These are phyloP conservation scores for Micrasema longulum DNA, from an alignment of 1,140 invertebrate species.

Conservation along the genomic window DNA sequence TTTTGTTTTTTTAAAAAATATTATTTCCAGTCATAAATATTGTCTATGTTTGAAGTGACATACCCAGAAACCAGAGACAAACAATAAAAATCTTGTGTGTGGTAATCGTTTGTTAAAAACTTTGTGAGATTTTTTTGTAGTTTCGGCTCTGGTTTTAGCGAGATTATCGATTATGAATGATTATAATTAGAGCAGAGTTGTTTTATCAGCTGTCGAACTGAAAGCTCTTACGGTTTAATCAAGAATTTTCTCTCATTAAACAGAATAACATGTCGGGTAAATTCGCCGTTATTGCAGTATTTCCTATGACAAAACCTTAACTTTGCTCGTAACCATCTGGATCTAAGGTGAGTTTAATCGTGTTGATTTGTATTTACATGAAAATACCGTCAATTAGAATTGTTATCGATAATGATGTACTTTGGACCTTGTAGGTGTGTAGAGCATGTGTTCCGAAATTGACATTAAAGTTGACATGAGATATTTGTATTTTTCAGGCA, in stretches of 20 bases:
- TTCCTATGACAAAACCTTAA: slow-evolving; percentile 11
- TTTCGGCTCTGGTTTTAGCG: not conserved
- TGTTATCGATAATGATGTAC: slow-evolving; percentile 11
- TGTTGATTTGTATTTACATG: not conserved
- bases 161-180: slow-evolving; percentile 35
- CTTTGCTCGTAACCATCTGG: not conserved
- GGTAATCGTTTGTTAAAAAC: slow-evolving; percentile 17
- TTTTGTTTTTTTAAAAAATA: no score
- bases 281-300: slow-evolving; percentile 8
- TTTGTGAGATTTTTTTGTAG: not conserved
- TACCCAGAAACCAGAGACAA: not conserved
- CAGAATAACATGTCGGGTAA: slow-evolving; percentile 21
- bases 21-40: not conserved
- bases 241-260: not conserved
- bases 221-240: slow-evolving; percentile 32
- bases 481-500: slow-evolving; percentile 25
- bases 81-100: slow-evolving; percentile 1
- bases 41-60: not conserved
- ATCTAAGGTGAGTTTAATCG: slow-evolving; percentile 10
- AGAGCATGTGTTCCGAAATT: not conserved
- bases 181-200: slow-evolving; percentile 17
- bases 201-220: slow-evolving; percentile 2
- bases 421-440: slow-evolving; percentile 8
- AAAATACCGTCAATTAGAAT: slow-evolving; percentile 13
- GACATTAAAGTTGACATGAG: slow-evolving; percentile 16